Evolutionary conservation across 35 echinoderm and acorn worm species (phyloP).

Genomic region (Heliocidaris erythrogramma): DNA sequence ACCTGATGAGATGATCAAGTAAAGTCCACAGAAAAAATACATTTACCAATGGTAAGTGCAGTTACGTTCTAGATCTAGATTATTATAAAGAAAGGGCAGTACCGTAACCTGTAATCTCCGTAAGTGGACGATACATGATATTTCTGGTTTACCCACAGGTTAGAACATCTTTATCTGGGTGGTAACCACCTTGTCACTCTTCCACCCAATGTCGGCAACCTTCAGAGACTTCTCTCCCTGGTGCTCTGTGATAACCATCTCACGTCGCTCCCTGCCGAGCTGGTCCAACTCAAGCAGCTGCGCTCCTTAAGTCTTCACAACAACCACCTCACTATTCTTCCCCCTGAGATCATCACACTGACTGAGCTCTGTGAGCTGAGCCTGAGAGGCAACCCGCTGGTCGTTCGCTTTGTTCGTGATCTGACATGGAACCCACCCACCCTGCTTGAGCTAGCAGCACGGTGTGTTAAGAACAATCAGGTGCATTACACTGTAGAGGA

Average conservation of each 20-base stretch:
- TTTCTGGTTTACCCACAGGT: constrained; percentile 42
- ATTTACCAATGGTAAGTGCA: no score
- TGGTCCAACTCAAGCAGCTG: constrained; percentile 65
- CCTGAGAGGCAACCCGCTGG: constrained; percentile 84
- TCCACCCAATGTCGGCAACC: constrained; percentile 65
- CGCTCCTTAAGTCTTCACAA: constrained; percentile 89
- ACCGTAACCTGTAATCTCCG: no score
- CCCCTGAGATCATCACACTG: constrained; percentile 81
- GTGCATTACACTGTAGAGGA: constrained; percentile 50
- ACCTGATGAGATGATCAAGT: no score
- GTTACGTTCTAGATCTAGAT: no score
- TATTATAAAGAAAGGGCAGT: no score
- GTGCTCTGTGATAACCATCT: constrained; percentile 83
- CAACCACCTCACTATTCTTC: constrained; percentile 86
- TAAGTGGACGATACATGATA: no score
- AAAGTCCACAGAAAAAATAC: no score
- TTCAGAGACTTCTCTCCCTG: constrained; percentile 54
- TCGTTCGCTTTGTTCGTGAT: constrained; percentile 88
- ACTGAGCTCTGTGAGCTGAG: constrained; percentile 81
- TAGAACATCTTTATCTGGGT: constrained; percentile 86
- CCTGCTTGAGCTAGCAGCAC: constrained; percentile 74
- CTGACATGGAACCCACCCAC: constrained; percentile 83
- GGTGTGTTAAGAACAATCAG: constrained; percentile 63
- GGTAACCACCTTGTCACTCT: constrained; percentile 78
- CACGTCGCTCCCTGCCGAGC: constrained; percentile 61